Evolutionary conservation across 1,140 invertebrate genomes (phyloP), one percentile per base, ranked within the genome.

Genomic region (Tribolium castaneum): DNA sequence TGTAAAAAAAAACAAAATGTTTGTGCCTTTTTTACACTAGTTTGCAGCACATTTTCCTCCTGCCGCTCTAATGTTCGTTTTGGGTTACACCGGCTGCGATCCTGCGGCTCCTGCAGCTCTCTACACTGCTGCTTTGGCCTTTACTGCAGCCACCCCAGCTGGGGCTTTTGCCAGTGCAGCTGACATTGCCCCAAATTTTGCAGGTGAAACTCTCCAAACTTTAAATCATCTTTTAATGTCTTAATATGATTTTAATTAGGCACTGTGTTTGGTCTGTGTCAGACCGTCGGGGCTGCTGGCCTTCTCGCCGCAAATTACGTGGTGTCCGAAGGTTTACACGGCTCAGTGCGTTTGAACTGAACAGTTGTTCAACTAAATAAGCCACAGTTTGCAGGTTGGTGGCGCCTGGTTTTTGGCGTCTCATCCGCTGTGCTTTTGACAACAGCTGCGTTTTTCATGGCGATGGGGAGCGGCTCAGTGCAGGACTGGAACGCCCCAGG

Each of bases 21-120:
- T 73, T 39, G 10, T 25, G 1, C 25, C 0, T 25, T 12, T 75
- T 2, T 34, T 45, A 70, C 35, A 12, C 10, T 39, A 2, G 9
- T 0, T 83, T 86, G 30, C 74, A 90, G 90, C 90, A 6, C 90
- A 90, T 82, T 90, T 91, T 75, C 88, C 90, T 52, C 90, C 90
- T 0, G 90, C 89, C 12, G 90, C 90, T 0, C 78, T 90, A 0
- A 86, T 91, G n/a, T 91, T 91, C 79, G 89, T 91, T 4, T 86
- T 90, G 5, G 90, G 90, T 2, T 91, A 90, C 80, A 90, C 89
- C 0, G 90, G 90, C 35, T 91, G 90, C 73, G 89, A 91, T 80
- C 90, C 90, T n/a, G 81, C 89, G 30, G 89, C 89, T 0, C 90
- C 90, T 19, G 90, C 90, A 10, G 90, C 89, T 83, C 76, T 91